Evolutionary conservation across 2,888 invertebrate species (phyloP).

Genomic region (Nowickia ferox): DNA sequence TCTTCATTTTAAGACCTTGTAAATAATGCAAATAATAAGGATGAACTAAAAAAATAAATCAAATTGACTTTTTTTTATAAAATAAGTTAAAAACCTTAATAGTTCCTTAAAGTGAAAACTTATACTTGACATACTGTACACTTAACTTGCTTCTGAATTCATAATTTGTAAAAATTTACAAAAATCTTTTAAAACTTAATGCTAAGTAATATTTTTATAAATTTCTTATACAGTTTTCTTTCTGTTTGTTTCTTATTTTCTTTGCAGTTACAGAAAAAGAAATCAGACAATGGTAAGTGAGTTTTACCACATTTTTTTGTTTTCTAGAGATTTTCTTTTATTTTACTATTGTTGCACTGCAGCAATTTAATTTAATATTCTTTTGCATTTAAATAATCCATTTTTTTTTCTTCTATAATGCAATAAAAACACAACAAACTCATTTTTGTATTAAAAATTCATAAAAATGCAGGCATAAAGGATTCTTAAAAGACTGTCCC

Average conservation of each 20-base stretch:
- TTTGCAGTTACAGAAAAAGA: conserved; percentile 80
- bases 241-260: conserved; percentile 62
- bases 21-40: too few species aligned
- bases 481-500: conserved; percentile 97
- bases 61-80: too few species aligned
- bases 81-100: too few species aligned
- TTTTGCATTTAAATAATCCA: conserved; percentile 44
- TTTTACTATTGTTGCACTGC: conserved; percentile 14
- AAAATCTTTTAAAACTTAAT: not conserved
- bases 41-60: too few species aligned
- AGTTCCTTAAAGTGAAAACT: too few species aligned
- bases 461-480: conserved; percentile 91
- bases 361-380: conserved; percentile 40
- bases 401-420: not conserved
- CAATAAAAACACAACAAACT: conserved; percentile 43
- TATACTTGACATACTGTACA: too few species aligned
- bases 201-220: not conserved
- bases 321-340: not conserved
- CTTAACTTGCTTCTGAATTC: too few species aligned
- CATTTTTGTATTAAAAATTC: conserved; percentile 44
- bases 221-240: conserved; percentile 14
- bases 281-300: conserved; percentile 81
- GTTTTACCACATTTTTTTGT: conserved; percentile 32
- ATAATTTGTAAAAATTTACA: too few species aligned
- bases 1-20: too few species aligned